Conservation (phyloP, 2,888 invertebrate genomes). For the Caradrina clavipalpis region DNA sequence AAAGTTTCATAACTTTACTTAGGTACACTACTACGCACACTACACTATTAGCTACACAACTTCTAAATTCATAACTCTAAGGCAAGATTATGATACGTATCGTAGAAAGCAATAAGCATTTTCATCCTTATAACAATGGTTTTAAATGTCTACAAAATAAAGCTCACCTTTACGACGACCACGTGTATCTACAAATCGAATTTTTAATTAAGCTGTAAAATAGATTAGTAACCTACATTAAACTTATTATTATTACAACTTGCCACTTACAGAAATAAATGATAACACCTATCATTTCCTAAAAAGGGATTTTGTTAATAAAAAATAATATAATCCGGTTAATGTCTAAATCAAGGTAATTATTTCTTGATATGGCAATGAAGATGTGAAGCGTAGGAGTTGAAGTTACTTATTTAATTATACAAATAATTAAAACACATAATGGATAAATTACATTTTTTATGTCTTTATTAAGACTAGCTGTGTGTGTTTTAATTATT, state of each 20-base stretch:
- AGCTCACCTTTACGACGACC: not conserved
- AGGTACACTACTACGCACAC: too few species aligned
- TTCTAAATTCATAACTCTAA: not conserved
- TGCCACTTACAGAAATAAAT: conserved; percentile 5
- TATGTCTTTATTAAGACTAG: conserved; percentile 15
- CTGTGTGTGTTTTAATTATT: not conserved
- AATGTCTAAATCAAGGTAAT: conserved; percentile 39
- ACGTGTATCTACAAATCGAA: not conserved
- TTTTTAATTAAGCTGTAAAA: conserved; percentile 35
- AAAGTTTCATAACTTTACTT: too few species aligned
- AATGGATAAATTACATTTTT: conserved; percentile 8
- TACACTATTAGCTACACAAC: too few species aligned
- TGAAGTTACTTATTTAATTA: conserved; percentile 13
- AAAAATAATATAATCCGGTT: conserved; percentile 27
- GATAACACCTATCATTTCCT: conserved; percentile 6
- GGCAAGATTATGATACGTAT: not conserved
- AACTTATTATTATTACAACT: not conserved
- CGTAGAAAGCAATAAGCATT: too few species aligned
- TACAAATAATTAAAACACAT: conserved; percentile 36
- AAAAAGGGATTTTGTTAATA: conserved; percentile 24
- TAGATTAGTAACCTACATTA: conserved; percentile 14
- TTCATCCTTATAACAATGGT: too few species aligned
- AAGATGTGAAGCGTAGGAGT: conserved; percentile 34
- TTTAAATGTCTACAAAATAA: not conserved
- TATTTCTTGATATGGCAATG: conserved; percentile 28